phyloP scores from a whole-genome alignment of 2,888 invertebrate species.

The Cephus pygmeus region DNA sequence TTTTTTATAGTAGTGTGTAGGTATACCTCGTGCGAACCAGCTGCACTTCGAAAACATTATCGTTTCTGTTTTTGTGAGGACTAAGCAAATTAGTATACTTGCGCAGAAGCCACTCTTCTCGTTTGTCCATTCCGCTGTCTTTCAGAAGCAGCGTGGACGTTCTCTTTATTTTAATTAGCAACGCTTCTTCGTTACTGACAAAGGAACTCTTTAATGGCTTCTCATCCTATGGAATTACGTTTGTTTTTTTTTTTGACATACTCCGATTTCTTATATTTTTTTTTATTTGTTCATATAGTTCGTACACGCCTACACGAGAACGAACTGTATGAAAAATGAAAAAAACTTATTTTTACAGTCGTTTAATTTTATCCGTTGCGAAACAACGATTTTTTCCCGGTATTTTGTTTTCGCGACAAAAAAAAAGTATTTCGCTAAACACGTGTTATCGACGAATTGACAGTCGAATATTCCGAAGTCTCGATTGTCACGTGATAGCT shows the following conservation, averaged over 20 bases:
- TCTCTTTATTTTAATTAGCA: not conserved
- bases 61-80: not conserved
- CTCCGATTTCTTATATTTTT: not conserved
- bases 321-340: too few relatives aligned
- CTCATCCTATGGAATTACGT: not conserved
- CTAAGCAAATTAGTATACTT: not conserved
- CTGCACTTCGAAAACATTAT: not conserved
- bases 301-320: too few relatives aligned
- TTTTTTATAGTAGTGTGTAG: not conserved
- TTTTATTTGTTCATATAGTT: too few relatives aligned
- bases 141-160: not conserved
- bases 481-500: not conserved
- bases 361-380: not conserved
- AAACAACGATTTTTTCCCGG: not conserved
- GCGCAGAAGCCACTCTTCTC: not conserved
- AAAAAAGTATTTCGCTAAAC: not conserved
- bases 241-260: too few relatives aligned
- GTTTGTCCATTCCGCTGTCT: not conserved
- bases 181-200: not conserved
- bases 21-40: not conserved
- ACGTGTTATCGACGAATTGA: not conserved
- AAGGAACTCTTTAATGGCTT: not conserved
- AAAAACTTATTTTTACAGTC: not conserved
- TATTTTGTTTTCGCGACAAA: not conserved
- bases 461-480: not conserved